Evolutionary conservation across 1,140 invertebrate species (phyloP).

Genomic region (Macrobrachium rosenbergii): DNA sequence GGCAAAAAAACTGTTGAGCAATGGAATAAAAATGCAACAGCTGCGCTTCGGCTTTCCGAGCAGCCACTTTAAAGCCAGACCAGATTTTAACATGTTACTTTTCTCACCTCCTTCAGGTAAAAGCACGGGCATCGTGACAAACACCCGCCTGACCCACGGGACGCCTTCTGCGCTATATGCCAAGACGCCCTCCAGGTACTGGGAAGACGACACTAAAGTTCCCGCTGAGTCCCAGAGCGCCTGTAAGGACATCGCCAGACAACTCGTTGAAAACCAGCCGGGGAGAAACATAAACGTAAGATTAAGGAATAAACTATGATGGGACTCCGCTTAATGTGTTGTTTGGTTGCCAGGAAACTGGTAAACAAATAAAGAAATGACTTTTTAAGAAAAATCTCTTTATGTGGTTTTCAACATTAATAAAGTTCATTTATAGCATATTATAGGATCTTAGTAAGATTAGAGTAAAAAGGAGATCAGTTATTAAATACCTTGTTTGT

Average conservation of each 20-base stretch:
- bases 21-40: too few relatives aligned
- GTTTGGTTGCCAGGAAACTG: too few relatives aligned
- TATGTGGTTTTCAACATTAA: too few relatives aligned
- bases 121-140: conserved; percentile 86
- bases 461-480: too few relatives aligned
- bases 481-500: too few relatives aligned
- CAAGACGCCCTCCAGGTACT: conserved; percentile 78
- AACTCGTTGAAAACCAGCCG: conserved; percentile 80
- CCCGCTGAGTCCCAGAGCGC: neutral
- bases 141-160: conserved; percentile 90
- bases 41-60: neutral
- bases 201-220: conserved; percentile 78
- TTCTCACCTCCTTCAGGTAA: conserved; percentile 31
- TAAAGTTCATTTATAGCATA: too few relatives aligned
- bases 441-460: too few relatives aligned
- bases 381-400: too few relatives aligned
- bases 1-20: too few relatives aligned
- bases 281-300: conserved; percentile 81
- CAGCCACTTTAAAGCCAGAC: neutral
- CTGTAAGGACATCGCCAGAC: conserved; percentile 83
- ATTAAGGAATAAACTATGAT: too few relatives aligned
- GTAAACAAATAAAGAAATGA: too few relatives aligned
- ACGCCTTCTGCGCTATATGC: conserved; percentile 90
- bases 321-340: too few relatives aligned
- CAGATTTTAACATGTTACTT: neutral